Base-by-base conservation (phyloP, 2,797 vertebrate genomes). In the Xiphophorus birchmanni region DNA sequence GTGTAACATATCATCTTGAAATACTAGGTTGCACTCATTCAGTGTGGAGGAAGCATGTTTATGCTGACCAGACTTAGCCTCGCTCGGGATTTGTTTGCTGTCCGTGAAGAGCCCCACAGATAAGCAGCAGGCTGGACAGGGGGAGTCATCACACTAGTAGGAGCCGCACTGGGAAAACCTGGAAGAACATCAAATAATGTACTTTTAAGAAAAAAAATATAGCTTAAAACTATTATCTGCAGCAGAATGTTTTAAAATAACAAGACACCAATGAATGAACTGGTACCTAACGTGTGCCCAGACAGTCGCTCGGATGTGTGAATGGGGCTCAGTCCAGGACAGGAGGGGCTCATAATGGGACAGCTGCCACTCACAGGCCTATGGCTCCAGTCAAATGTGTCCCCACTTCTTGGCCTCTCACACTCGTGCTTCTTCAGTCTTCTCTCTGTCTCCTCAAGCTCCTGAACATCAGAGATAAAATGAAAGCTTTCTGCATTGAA, bases 61-160 rank as follows among this genome's bases (percentile, higher is more conserved):
- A 32, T 69, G 87, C 90, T 58, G 58, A 96, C 95, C 94, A 93
- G 83, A 89, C 94, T 95, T 23, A 90, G 87, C 80, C 95, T 93
- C 18, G 83, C 82, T n/a, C 93, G 80, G 45, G 91, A 84, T 89
- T 91, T 95, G 87, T 63, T 87, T 6, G 78, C 47, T 21, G 81
- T 84, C 83, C 91, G 84, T 37, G 18, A 75, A 6, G 91, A 81
- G 1, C 93, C 92, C 93, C 91, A 92, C 58, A 93, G 81, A 78
- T 90, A 95, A 52, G 91, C 71, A 3, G 94, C 89, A 58, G 94
- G 65, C 82, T 93, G 94, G 60, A 87, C 52, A 21, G 91, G 92
- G 56, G 94, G 92, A 69, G 92, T 88, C 5, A 90, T 76, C 23
- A 85, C 84, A 2, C 80, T 81, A 47, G 91, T 87, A 73, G 76